phyloP scores from a whole-genome alignment of 2,113 vertebrate genomes.

The Protobothrops flavoviridis region DNA sequence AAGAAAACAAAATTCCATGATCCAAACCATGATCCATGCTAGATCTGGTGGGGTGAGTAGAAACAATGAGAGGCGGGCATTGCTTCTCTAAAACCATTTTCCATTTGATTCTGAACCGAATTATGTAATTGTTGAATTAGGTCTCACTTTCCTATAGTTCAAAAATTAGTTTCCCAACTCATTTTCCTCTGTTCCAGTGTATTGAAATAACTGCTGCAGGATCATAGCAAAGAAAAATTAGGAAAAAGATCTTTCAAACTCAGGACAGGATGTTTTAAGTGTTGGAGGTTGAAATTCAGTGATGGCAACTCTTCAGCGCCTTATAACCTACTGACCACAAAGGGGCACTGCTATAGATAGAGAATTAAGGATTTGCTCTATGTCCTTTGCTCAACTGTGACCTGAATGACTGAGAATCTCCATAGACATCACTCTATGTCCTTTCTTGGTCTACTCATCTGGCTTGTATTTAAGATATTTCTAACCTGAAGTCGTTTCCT shows the following conservation, averaged over 20 bases:
- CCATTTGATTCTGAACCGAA: not conserved
- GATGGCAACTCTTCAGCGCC: not conserved
- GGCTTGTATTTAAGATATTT: not conserved
- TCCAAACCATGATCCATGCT: not conserved
- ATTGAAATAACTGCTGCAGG: not conserved
- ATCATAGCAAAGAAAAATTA: not conserved
- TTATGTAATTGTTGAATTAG: not conserved
- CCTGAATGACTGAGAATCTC: no score
- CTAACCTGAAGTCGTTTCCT: not conserved
- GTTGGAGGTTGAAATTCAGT: not conserved
- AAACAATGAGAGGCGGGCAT: not conserved
- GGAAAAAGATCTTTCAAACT: not conserved
- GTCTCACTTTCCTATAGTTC: not conserved
- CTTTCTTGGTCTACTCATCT: not conserved
- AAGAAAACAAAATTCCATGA: not conserved
- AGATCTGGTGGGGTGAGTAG: not conserved
- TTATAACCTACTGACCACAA: not conserved
- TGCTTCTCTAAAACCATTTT: not conserved
- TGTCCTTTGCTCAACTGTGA: not conserved
- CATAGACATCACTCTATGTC: not conserved
- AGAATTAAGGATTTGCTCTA: not conserved
- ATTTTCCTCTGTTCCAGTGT: not conserved
- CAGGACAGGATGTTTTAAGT: not conserved
- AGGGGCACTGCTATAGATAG: not conserved
- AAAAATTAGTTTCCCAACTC: not conserved